These are phyloP conservation scores for Bradypodion ventrale DNA, from an alignment of 2,797 vertebrate species.

Conservation along the genomic window DNA sequence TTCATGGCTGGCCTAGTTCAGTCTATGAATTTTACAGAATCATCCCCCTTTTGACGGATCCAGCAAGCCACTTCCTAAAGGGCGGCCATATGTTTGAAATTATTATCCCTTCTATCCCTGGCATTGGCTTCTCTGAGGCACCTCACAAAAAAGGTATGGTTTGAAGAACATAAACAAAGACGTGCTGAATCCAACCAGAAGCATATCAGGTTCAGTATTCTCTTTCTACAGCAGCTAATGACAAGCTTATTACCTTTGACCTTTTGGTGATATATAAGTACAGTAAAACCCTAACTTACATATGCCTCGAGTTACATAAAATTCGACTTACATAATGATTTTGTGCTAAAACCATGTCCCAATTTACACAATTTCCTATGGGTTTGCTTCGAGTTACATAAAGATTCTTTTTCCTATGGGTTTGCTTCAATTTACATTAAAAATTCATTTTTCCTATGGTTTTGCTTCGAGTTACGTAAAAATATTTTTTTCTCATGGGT, in stretches of 20 bases:
- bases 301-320: no score
- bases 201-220: neutral
- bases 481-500: no score
- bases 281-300: no score
- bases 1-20: slow-evolving; percentile 81
- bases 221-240: neutral
- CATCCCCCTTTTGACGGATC: slow-evolving; percentile 77
- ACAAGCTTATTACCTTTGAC: neutral
- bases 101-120: slow-evolving; percentile 81
- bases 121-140: slow-evolving; percentile 79
- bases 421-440: no score
- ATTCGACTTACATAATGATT: no score
- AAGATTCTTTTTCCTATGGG: no score
- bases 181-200: neutral
- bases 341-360: no score
- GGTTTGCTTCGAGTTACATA: no score
- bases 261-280: no score
- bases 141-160: slow-evolving; percentile 77
- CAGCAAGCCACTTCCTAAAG: slow-evolving; percentile 64
- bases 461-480: no score
- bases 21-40: slow-evolving; percentile 82
- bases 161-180: neutral
- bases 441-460: no score
- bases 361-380: no score
- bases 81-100: slow-evolving; percentile 74